These are phyloP conservation scores for Scomber scombrus DNA, from an alignment of 2,113 vertebrate species.

Conservation along the genomic window DNA sequence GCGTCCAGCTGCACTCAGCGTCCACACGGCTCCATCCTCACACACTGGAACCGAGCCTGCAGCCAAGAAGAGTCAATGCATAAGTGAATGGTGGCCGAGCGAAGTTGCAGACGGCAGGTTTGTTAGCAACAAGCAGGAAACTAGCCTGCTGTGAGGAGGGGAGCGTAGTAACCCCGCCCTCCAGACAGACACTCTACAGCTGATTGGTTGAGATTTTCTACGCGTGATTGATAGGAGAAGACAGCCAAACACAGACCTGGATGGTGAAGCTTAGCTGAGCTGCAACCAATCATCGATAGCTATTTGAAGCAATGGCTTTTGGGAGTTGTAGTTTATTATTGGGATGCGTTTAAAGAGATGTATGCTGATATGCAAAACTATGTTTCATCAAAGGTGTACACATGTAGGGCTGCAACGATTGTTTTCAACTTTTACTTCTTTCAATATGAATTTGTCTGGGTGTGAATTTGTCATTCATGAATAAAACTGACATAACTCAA, in stretches of 20 bases:
- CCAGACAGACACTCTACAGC: rapidly evolving
- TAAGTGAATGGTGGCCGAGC: constrained; percentile 47
- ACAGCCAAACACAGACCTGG: constrained; percentile 16
- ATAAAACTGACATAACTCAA: too few species aligned
- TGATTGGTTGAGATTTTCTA: constrained; percentile 51
- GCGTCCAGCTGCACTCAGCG: constrained; percentile 29
- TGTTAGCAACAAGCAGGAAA: constrained; percentile 75
- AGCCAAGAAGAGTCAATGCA: constrained; percentile 20
- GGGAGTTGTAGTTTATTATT: constrained; percentile 58
- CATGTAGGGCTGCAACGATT: too few species aligned
- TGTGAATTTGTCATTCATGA: too few species aligned
- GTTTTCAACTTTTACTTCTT: too few species aligned
- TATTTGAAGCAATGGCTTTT: neutral
- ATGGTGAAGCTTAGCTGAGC: constrained; percentile 19
- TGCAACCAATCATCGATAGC: constrained; percentile 48
- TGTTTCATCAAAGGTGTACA: neutral
- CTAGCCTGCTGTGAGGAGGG: constrained; percentile 38
- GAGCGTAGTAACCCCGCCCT: constrained; percentile 63
- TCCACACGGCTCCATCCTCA: constrained; percentile 58
- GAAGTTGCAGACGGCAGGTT: constrained; percentile 77
- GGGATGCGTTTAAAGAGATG: constrained; percentile 1
- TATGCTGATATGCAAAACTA: neutral
- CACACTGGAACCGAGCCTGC: neutral
- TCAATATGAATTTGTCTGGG: too few species aligned
- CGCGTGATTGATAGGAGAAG: neutral